Evolutionary conservation across 2,888 invertebrate genomes (phyloP).

Genomic region (Argyresthia albistria): DNA sequence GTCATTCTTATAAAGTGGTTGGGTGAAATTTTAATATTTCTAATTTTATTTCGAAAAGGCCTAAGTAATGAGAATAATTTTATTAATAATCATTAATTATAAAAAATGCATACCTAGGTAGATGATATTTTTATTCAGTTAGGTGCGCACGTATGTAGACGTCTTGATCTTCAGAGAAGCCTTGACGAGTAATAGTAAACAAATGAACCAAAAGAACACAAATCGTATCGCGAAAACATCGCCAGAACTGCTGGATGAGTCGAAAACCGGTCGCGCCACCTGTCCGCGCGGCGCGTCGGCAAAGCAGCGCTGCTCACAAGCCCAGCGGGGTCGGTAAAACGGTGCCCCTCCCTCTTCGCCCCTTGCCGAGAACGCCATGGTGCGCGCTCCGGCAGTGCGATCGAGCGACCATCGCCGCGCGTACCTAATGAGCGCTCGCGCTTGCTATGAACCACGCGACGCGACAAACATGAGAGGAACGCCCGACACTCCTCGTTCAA

Average conservation of each 20-base stretch:
- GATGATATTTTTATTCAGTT: too few relatives aligned
- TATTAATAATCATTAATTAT: too few relatives aligned
- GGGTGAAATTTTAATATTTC: too few relatives aligned
- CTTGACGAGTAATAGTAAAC: too few relatives aligned
- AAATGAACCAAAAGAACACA: too few relatives aligned
- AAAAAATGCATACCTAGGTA: too few relatives aligned
- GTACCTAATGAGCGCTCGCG: constrained; percentile 32
- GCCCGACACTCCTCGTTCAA: constrained; percentile 44
- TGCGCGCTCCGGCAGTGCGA: constrained; percentile 42
- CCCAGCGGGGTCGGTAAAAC: constrained; percentile 29
- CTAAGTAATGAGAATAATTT: too few relatives aligned
- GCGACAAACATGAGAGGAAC: constrained; percentile 54
- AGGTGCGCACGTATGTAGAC: too few relatives aligned
- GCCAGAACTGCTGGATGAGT: background rate
- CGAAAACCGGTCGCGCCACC: constrained; percentile 32
- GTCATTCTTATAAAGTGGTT: too few relatives aligned
- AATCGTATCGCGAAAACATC: background rate
- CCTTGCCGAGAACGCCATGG: constrained; percentile 22
- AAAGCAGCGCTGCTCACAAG: constrained; percentile 17
- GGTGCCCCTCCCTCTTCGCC: constrained; percentile 27
- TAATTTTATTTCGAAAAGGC: too few relatives aligned
- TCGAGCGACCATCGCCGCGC: constrained; percentile 60
- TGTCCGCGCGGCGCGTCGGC: constrained; percentile 30
- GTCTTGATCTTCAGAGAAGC: too few relatives aligned
- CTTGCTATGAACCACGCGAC: constrained; percentile 48